phyloP scores from a whole-genome alignment of 2,113 vertebrate genomes.

The Pipa parva region DNA sequence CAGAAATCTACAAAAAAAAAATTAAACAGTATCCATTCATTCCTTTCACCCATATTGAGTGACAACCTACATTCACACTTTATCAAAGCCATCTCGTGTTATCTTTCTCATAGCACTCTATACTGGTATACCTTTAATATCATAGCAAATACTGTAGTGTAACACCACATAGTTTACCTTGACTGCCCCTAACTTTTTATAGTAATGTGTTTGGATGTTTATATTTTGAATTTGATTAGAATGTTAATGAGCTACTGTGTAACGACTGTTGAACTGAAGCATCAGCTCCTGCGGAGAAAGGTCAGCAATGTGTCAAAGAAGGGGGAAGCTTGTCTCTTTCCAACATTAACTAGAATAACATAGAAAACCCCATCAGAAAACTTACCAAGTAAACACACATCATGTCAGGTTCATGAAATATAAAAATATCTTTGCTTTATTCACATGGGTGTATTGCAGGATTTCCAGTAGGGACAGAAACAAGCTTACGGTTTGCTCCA shows the following conservation, averaged over 20 bases:
- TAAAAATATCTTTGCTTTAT: too few relatives aligned
- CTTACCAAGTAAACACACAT: too few relatives aligned
- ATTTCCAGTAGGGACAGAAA: too few relatives aligned
- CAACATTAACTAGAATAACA: background rate
- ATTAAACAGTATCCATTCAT: background rate
- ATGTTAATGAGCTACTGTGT: background rate
- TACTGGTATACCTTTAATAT: background rate
- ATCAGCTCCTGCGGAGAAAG: constrained; percentile 20
- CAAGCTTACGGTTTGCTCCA: too few relatives aligned
- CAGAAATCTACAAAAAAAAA: background rate
- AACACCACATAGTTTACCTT: background rate
- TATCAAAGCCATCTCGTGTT: background rate
- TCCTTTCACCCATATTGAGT: background rate
- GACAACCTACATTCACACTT: background rate
- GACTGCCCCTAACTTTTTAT: background rate
- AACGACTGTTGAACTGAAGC: constrained; percentile 15
- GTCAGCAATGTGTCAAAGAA: constrained; percentile 19
- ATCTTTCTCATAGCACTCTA: background rate
- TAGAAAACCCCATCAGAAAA: too few relatives aligned
- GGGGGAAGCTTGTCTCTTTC: background rate
- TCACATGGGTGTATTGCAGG: too few relatives aligned
- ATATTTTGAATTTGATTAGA: constrained; percentile 1
- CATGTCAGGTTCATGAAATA: too few relatives aligned
- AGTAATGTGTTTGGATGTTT: background rate
- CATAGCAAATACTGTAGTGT: background rate